phyloP scores from a whole-genome alignment of 2,888 invertebrate genomes.

The Eupithecia insigniata region DNA sequence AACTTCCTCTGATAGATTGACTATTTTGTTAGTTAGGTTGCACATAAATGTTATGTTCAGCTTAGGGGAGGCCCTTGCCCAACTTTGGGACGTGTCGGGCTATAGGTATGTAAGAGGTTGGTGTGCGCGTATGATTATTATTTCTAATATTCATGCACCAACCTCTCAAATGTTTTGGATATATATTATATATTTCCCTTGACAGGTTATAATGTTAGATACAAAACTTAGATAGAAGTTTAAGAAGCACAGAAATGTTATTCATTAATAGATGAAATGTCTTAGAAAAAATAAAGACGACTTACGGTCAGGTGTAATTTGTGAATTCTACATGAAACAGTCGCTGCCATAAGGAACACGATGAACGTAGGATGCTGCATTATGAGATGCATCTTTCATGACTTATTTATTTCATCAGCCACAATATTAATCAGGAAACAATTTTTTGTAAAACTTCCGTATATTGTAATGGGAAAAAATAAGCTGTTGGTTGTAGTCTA shows the following conservation, averaged over 20 bases:
- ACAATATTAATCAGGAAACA: background rate
- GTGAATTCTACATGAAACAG: slow-evolving; percentile 72
- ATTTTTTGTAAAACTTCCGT: background rate
- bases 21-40: background rate
- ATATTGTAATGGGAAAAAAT: background rate
- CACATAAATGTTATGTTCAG: background rate
- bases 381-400: slow-evolving; percentile 68
- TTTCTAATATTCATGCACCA: too few species aligned
- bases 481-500: too few species aligned
- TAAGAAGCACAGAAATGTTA: background rate
- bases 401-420: slow-evolving; percentile 40
- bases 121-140: background rate
- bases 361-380: slow-evolving; percentile 53
- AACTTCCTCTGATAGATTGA: background rate
- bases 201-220: background rate
- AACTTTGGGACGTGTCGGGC: background rate
- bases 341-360: slow-evolving; percentile 53
- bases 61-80: background rate
- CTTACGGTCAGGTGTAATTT: slow-evolving; percentile 74
- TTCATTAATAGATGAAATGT: too few species aligned
- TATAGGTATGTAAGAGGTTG: background rate
- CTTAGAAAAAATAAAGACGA: slow-evolving; percentile 16
- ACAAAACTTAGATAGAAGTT: background rate
- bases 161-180: background rate
- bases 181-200: background rate